Percentiles rank a stretch among this genome's conserved stretches.
Conservation (phyloP, 2,797 vertebrate genomes). For the Ficedula albicollis region DNA sequence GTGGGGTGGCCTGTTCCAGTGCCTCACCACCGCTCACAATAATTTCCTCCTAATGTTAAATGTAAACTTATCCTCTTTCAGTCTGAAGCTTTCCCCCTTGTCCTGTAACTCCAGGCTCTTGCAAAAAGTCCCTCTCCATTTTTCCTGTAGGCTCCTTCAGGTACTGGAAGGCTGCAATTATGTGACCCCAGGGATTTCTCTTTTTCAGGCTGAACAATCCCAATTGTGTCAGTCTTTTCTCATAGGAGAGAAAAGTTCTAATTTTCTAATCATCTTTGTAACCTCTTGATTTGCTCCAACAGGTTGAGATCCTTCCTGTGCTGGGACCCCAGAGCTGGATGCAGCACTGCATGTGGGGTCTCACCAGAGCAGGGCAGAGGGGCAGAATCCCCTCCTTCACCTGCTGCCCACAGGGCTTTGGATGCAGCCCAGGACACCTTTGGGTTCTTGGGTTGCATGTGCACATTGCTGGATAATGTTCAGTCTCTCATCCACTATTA, state of each 20-base stretch:
- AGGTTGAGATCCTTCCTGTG: neutral
- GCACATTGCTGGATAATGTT: neutral
- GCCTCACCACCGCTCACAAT: neutral
- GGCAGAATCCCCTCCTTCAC: neutral
- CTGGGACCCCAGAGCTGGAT: neutral
- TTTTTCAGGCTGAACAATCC: neutral
- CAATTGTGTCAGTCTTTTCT: neutral
- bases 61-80: neutral
- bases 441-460: neutral
- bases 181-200: neutral
- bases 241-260: neutral
- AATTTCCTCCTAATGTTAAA: neutral
- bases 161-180: neutral
- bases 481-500: neutral
- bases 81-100: neutral
- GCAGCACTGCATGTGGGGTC: neutral
- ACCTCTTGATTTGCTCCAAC: neutral
- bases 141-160: neutral
- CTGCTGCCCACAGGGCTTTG: neutral
- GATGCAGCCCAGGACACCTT: neutral
- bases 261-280: neutral
- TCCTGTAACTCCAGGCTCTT: neutral
- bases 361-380: neutral
- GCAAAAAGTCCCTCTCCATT: neutral
- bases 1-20: neutral